Evolutionary conservation across 2,797 vertebrate genomes (phyloP), one percentile per base, ranked within the genome.

Genomic region (Nannoperca obscura): DNA sequence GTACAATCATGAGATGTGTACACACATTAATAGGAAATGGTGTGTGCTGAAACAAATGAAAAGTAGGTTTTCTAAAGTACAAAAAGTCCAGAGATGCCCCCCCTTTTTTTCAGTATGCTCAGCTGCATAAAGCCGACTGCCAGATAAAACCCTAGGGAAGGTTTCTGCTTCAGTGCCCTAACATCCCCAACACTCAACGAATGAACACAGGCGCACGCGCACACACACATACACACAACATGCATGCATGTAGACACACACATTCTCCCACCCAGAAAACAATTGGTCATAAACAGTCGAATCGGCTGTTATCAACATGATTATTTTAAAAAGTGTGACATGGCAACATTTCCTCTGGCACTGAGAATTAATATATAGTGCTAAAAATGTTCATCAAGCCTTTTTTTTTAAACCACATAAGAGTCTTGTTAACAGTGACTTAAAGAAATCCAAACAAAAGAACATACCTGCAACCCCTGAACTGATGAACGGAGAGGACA

Each of bases 401-500:
- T 9, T 36, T 57, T 57, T 76, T 69, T 64, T 32, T 34, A 27
- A 40, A 36, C 5, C 27, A 57, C 6, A 15, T 0, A 14, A 30
- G 24, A 42, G 49, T 40, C 12, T 32, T 38, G 14, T 57, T 24
- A 17, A 34, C 42, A 64, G n/a, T 22, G 0, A 52, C 64, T 27
- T 34, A 17, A 46, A 22, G 5, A 72, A 47, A 63, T 1, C 5
- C 11, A 19, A 76, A n/a, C 12, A 24, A 32, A n/a, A 36, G 0
- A 64, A 72, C 95, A 92, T 87, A 98, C 98, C 97, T 88, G 96
- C 94, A 1, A 99, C 96, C 70, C 97, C 97, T 4, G 97, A 95
- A 82, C 96, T 96, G 91, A 99, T 96, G 92, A 99, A 99, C 0
- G 97, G 92, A 2, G 98, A 96, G 82, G 97, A 95, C 75, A 98